Evolutionary conservation across 1,140 invertebrate genomes (phyloP), one percentile per base, ranked within the genome.

Genomic region (Scaptomyza pallida): DNA sequence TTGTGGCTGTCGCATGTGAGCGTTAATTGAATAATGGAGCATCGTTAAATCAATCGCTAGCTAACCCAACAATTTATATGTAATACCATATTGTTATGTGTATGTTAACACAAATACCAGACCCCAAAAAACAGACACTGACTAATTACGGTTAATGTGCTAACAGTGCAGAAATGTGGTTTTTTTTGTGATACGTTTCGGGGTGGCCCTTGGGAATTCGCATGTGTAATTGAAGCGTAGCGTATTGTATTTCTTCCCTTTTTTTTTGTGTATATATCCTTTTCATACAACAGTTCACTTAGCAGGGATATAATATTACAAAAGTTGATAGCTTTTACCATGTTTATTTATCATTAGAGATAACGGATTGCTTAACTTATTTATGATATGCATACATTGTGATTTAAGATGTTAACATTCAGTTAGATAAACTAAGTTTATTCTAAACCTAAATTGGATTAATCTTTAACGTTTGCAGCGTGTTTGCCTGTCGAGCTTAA

Each of bases 121-220:
- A 5, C 6, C 26, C 2, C n/a, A n/a, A n/a, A 30, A 30, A 37
- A 16, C 33, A 57, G 63, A 70, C 64, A 60, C 50, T 85, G 52
- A 71, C 60, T 71, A 83, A 83, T 83, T 83, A 80, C 76, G 68
- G 47, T 80, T 86, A 83, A 83, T 80, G 72, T 76, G 52, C 41
- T 59, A 30, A 10, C 43, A 43, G 47, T 63, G 13, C 21, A 10
- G 12, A 45, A n/a, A n/a, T 45, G 23, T 6, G 23, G 10, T 50
- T 23, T 23, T 12, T 43, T 35, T 12, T 21, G 10, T 12, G n/a
- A 21, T 50, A 45, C n/a, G 40, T 17, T 37, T 5, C 13, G 33
- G 43, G 60, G 55, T 51, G 60, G 55, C 48, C 60, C 68, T 52
- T 86, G 82, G 77, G 78, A 88, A 74, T 67, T 62, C 61, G 78